phyloP scores from a whole-genome alignment of 2,113 vertebrate genomes.

The Protobothrops mucrosquamatus region DNA sequence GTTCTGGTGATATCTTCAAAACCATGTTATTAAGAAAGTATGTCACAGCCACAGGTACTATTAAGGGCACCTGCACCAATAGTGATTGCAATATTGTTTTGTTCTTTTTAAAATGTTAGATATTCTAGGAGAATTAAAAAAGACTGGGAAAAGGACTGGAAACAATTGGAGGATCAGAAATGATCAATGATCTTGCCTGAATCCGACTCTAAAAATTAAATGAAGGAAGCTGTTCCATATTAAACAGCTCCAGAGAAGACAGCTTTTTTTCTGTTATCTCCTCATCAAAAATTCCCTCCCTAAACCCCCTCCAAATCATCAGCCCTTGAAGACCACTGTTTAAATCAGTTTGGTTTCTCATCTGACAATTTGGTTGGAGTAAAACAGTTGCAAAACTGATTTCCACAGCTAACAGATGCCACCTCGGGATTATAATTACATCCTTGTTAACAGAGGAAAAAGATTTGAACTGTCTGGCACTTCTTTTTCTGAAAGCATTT shows the following conservation, averaged over 20 bases:
- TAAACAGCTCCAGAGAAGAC: background rate
- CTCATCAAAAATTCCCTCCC: background rate
- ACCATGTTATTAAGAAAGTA: background rate
- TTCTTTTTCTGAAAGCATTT: background rate
- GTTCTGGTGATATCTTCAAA: background rate
- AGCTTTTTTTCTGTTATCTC: background rate
- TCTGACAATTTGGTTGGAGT: background rate
- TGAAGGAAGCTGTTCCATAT: background rate
- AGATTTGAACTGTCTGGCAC: background rate
- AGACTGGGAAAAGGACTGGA: background rate
- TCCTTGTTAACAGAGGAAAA: background rate
- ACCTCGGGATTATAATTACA: constrained; percentile 12
- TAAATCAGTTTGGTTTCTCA: background rate
- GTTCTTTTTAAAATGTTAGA: background rate
- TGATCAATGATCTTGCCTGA: background rate
- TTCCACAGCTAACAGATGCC: background rate
- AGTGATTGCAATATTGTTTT: background rate
- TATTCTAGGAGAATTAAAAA: background rate
- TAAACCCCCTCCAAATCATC: background rate
- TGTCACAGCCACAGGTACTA: background rate
- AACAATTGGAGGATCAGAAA: background rate
- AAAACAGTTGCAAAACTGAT: background rate
- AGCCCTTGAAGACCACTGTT: background rate
- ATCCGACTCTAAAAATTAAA: background rate
- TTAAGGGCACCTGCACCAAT: background rate